Evolutionary conservation across 2,888 invertebrate species (phyloP).

Genomic region (Apantesis nais): DNA sequence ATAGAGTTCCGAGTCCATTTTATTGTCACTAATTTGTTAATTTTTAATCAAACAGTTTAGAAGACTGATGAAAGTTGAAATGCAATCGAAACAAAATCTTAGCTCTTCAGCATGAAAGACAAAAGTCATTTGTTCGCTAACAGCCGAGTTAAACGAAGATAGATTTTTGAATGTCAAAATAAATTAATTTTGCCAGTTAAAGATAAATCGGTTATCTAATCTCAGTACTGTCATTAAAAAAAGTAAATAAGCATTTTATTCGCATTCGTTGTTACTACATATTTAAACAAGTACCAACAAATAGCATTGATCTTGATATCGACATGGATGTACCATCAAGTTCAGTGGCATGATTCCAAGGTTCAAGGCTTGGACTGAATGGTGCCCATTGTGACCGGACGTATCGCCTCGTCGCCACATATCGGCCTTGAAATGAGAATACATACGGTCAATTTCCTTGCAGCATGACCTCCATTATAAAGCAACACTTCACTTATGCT

Average conservation of each 20-base stretch:
- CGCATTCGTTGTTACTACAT: background rate
- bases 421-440: conserved; percentile 72
- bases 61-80: background rate
- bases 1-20: background rate
- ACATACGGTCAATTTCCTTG: conserved; percentile 72
- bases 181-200: background rate
- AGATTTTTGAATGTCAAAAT: background rate
- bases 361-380: conserved; percentile 62
- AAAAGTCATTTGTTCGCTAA: background rate
- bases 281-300: conserved; percentile 16
- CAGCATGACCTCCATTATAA: conserved; percentile 70
- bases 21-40: background rate
- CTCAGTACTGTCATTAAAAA: background rate
- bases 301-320: conserved; percentile 67
- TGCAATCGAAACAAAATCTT: background rate
- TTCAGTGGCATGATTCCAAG: conserved; percentile 56
- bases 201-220: background rate
- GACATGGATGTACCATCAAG: conserved; percentile 48
- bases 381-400: conserved; percentile 64
- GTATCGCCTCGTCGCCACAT: conserved; percentile 68
- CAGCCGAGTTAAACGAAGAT: background rate
- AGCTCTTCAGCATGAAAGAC: background rate
- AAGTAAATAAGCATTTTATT: background rate
- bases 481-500: conserved; percentile 51
- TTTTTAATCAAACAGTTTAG: background rate